Evolutionary conservation across 1,140 invertebrate species (phyloP).

Genomic region (Cyclina sinensis): DNA sequence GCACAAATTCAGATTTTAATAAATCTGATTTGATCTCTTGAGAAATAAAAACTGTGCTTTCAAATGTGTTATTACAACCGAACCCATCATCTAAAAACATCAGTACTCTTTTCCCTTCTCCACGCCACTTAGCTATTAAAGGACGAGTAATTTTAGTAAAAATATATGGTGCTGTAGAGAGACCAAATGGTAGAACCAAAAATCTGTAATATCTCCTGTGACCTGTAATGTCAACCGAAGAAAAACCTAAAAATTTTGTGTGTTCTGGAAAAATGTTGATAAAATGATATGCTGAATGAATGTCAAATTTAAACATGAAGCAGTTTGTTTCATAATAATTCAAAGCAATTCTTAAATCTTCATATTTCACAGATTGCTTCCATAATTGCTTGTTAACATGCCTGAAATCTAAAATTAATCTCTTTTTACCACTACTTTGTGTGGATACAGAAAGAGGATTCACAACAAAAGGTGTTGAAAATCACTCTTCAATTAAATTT

Average conservation of each 20-base stretch:
- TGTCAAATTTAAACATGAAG: constrained; percentile 54
- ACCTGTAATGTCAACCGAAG: not conserved
- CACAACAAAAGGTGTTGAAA: too few species aligned
- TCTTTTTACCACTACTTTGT: constrained; percentile 27
- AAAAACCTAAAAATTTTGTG: constrained; percentile 36
- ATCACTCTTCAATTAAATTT: too few species aligned
- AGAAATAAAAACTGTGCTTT: not conserved
- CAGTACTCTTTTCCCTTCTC: constrained; percentile 51
- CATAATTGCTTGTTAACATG: constrained; percentile 47
- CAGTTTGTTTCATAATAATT: not conserved
- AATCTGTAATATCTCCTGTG: constrained; percentile 34
- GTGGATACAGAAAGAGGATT: not conserved
- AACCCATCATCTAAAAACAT: constrained; percentile 53
- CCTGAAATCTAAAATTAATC: constrained; percentile 51
- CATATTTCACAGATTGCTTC: constrained; percentile 42
- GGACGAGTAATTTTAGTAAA: constrained; percentile 50
- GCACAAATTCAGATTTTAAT: not conserved
- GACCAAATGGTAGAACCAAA: constrained; percentile 58
- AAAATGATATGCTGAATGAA: constrained; percentile 60
- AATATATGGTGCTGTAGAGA: constrained; percentile 42
- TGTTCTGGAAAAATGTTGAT: not conserved
- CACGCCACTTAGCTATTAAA: constrained; percentile 54
- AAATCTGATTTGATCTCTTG: constrained; percentile 13
- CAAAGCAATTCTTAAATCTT: constrained; percentile 17
- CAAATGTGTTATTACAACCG: not conserved